Evolutionary conservation across 2,113 vertebrate genomes (phyloP).

Genomic region (Leptobrachium ailaonicum): DNA sequence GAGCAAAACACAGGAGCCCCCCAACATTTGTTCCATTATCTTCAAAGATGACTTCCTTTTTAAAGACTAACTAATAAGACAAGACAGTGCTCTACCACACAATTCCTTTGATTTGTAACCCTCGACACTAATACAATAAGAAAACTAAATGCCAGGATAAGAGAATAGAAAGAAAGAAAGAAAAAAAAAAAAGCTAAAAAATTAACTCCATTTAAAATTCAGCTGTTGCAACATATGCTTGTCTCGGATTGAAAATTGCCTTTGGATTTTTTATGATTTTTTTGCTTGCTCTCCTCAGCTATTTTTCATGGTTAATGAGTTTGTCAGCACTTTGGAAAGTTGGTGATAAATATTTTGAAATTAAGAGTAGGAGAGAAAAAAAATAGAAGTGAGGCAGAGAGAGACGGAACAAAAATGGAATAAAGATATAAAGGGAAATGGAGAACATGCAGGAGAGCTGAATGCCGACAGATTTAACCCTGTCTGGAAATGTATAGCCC

Average conservation of each 20-base stretch:
- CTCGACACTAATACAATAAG: constrained; percentile 14
- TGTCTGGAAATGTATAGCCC: too few relatives aligned
- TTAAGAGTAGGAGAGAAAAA: constrained; percentile 20
- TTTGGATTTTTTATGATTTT: constrained; percentile 30
- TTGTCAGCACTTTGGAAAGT: constrained; percentile 41
- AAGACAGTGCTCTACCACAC: not conserved
- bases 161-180: constrained; percentile 16
- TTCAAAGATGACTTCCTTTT: constrained; percentile 1
- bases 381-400: not conserved
- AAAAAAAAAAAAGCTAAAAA: not conserved
- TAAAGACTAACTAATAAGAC: constrained; percentile 15
- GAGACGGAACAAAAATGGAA: not conserved
- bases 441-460: not conserved
- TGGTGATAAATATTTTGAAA: constrained; percentile 48
- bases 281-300: constrained; percentile 35
- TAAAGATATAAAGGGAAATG: not conserved
- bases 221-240: constrained; percentile 47
- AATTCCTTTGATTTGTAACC: constrained; percentile 34
- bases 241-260: constrained; percentile 43
- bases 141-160: constrained; percentile 10
- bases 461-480: too few relatives aligned
- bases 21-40: not conserved
- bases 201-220: constrained; percentile 33
- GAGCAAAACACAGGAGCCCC: not conserved
- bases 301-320: constrained; percentile 48